A percentile compares a stretch with the other conserved stretches of the same genome.
Conservation (phyloP, 2,888 invertebrate species). For the Pseudococcus longispinus region DNA sequence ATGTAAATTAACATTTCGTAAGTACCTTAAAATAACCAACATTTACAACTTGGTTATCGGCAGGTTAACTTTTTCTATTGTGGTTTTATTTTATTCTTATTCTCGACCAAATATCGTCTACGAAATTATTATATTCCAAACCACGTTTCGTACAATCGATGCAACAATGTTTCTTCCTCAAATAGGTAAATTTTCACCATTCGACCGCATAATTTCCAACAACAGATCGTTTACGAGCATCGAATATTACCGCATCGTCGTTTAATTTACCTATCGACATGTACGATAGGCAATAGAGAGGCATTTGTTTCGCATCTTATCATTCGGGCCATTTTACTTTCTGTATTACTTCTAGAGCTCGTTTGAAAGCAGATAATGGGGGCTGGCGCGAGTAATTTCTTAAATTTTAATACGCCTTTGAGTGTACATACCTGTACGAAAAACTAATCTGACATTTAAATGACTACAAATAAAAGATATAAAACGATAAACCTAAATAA, state of each 20-base stretch:
- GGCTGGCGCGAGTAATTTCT: neutral
- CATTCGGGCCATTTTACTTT: neutral
- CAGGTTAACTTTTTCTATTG: neutral
- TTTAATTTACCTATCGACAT: neutral
- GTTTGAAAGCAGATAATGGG: neutral
- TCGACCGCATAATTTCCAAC: neutral
- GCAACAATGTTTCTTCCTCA: constrained; percentile 7
- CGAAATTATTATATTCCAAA: neutral
- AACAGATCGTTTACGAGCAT: neutral
- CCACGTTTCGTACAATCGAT: neutral
- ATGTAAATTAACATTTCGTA: constrained; percentile 4
- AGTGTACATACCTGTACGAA: neutral
- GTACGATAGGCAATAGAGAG: no score
- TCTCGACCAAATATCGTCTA: neutral
- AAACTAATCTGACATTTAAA: constrained; percentile 34
- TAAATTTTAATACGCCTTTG: neutral
- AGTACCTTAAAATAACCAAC: neutral
- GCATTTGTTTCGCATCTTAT: neutral
- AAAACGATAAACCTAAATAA: constrained; percentile 54
- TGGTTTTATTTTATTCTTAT: neutral
- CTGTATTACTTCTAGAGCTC: neutral
- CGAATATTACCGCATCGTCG: neutral
- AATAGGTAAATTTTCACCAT: constrained; percentile 2
- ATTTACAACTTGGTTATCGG: constrained; percentile 13
- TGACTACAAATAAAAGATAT: constrained; percentile 41